Base-by-base conservation (phyloP, 2,113 vertebrate species). In the Corydoras maculifer region DNA sequence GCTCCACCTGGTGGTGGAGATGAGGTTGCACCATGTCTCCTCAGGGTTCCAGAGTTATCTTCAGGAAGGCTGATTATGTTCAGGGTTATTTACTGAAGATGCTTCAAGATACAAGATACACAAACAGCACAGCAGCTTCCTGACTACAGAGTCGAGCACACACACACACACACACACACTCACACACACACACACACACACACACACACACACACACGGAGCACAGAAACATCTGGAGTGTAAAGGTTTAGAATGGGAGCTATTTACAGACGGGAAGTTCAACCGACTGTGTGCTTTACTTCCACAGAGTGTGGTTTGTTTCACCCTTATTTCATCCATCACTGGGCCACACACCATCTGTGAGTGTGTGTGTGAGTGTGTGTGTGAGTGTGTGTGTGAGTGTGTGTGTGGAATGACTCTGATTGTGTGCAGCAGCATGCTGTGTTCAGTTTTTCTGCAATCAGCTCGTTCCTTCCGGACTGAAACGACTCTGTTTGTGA, bases 351-450 rank as follows among this genome's bases (percentile, higher is more conserved):
- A 58, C 11, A 3, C 2, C 5, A 35, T 18, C 11, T 43, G 57
- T 69, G 49, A 65, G 31, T 25, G 18, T 25, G 12, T 50, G 29
- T 62, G 25, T 55, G 18, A 25, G 18, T 25, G 18, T 25, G 18
- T 25, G 18, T 25, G 18, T 25, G 18, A 1, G 30, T 54, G 29
- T 55, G n/a, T 66, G 4, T 49, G 2, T 43, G 50, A 58, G 48
- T 13, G n/a, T 51, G n/a, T 63, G 0, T 63, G 35, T 43, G 35
- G 25, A 49, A 57, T 51, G 48, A 35, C 58, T 65, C 68, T 77
- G 71, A 77, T 73, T 66, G 68, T 65, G 32, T 63, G 35, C 67
- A 74, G 62, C 48, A 8, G 48, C 72, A 70, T 8, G 62, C 62
- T 74, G 67, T 31, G 71, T 31, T 67, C 57, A 55, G 67, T 57